These are phyloP conservation scores for Axis porcinus DNA, from an alignment of 2,113 vertebrate species.

Conservation along the genomic window DNA sequence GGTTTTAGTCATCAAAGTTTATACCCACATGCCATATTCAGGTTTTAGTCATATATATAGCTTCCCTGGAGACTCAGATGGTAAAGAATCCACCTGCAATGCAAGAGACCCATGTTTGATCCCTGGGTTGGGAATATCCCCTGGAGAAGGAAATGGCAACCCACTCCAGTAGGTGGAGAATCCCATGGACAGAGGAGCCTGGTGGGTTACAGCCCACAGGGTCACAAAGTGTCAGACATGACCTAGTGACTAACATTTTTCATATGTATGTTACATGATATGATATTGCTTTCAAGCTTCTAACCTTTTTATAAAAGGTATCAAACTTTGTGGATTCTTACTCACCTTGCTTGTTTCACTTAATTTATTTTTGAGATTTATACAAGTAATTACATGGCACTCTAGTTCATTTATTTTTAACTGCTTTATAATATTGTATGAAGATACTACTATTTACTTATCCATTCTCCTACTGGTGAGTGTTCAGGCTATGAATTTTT, in stretches of 20 bases:
- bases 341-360: neutral
- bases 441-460: neutral
- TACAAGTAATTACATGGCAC: neutral
- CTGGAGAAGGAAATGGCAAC: neutral
- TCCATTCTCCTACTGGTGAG: neutral
- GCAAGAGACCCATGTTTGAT: neutral
- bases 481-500: neutral
- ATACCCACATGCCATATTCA: neutral
- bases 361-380: neutral
- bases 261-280: neutral
- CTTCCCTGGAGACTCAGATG: neutral
- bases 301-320: neutral
- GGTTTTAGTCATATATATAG: neutral
- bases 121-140: neutral
- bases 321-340: neutral
- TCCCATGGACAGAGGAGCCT: neutral
- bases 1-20: neutral
- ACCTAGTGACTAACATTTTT: neutral
- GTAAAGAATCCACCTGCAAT: neutral
- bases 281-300: neutral
- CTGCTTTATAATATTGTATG: neutral
- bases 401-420: slow-evolving; percentile 9
- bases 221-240: neutral
- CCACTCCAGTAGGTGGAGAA: neutral
- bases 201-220: neutral